These are phyloP conservation scores for Dolichoris vasculosae DNA, from an alignment of 1,140 invertebrate species.

Conservation along the genomic window DNA sequence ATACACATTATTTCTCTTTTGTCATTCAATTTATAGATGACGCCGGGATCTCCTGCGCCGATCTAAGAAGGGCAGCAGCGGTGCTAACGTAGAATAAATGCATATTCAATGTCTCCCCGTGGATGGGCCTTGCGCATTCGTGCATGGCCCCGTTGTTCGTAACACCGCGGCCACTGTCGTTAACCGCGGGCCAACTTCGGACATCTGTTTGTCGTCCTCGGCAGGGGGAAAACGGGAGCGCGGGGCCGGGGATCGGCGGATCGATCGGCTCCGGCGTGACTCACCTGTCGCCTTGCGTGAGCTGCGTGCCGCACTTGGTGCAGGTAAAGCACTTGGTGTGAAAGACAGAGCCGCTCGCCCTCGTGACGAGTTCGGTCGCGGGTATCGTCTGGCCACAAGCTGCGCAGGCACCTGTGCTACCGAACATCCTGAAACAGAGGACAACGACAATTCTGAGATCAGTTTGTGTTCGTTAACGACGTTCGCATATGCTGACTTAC, in stretches of 20 bases:
- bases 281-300: slow-evolving; percentile 91
- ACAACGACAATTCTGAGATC: slow-evolving; percentile 21
- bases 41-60: background rate
- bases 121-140: background rate
- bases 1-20: background rate
- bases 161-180: background rate
- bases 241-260: background rate
- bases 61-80: background rate
- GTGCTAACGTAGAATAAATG: background rate
- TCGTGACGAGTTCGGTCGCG: slow-evolving; percentile 92
- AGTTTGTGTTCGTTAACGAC: background rate
- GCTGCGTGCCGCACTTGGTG: slow-evolving; percentile 90
- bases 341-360: slow-evolving; percentile 85
- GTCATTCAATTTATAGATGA: background rate
- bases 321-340: slow-evolving; percentile 96
- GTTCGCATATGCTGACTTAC: background rate
- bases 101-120: background rate
- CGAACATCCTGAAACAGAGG: slow-evolving; percentile 86
- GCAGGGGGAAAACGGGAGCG: background rate
- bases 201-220: slow-evolving; percentile 32
- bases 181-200: background rate
- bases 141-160: background rate
- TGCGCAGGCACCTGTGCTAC: slow-evolving; percentile 88
- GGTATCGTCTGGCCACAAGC: slow-evolving; percentile 93
- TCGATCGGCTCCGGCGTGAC: slow-evolving; percentile 37